phyloP scores from a whole-genome alignment of 1,140 invertebrate species.

The Atta colombica region DNA sequence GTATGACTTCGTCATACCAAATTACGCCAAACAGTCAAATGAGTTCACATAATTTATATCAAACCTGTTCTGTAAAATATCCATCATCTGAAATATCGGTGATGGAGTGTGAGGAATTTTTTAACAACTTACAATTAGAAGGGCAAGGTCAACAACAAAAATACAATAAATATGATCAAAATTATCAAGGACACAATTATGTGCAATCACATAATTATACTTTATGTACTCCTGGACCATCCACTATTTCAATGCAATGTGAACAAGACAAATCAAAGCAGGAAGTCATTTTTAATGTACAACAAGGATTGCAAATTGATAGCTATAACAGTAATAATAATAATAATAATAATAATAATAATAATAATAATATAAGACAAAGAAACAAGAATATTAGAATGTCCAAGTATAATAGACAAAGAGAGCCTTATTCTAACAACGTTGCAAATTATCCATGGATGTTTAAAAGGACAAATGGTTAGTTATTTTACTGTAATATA shows the following conservation, averaged over 20 bases:
- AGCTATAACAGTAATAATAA: background rate
- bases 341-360: constrained; percentile 2
- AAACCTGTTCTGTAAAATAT: background rate
- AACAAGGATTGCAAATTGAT: background rate
- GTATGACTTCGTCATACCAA: background rate
- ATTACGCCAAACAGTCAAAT: background rate
- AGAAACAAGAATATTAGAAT: background rate
- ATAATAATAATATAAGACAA: background rate
- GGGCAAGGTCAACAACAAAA: background rate
- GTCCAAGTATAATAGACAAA: background rate
- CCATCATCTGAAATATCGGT: background rate
- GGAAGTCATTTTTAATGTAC: background rate
- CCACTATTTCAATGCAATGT: background rate
- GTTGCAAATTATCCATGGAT: background rate
- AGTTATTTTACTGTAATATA: background rate
- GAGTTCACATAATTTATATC: background rate
- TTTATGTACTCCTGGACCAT: background rate
- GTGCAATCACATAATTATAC: background rate
- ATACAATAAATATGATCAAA: background rate
- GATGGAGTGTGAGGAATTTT: background rate
- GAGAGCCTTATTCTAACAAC: no score
- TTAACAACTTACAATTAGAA: background rate
- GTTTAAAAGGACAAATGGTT: background rate
- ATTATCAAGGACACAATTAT: background rate
- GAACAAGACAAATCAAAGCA: background rate